These are phyloP conservation scores for Clamator glandarius DNA, from an alignment of 2,797 vertebrate species.

Conservation along the genomic window DNA sequence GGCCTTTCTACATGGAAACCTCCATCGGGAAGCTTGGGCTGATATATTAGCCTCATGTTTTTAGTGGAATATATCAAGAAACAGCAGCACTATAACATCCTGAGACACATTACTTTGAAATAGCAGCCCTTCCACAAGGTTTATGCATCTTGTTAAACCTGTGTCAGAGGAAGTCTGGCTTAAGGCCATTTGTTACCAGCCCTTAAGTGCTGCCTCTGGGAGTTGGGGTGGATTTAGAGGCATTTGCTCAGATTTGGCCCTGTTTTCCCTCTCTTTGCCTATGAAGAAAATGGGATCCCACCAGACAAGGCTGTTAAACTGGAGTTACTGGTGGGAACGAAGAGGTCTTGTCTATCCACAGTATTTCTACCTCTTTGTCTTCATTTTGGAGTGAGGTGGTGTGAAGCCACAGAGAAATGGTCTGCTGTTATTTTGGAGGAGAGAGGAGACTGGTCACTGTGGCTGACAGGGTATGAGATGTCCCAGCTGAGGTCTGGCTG, in stretches of 20 bases:
- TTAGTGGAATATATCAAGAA: background rate
- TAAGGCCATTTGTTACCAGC: background rate
- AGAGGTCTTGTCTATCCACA: background rate
- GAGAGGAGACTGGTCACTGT: background rate
- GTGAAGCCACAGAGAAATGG: accelerated
- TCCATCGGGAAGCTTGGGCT: background rate
- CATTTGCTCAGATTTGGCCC: background rate
- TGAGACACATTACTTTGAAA: background rate
- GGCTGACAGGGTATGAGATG: background rate
- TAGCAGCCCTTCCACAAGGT: background rate
- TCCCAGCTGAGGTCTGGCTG: background rate
- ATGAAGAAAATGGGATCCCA: background rate
- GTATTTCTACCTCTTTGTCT: background rate
- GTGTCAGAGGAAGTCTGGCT: background rate
- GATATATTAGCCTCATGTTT: background rate
- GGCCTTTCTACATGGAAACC: background rate
- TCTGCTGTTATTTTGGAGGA: background rate
- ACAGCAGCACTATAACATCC: background rate
- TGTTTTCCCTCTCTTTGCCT: background rate
- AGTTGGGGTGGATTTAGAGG: background rate
- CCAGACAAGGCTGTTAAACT: background rate
- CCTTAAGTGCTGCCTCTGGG: background rate
- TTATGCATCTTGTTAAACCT: background rate
- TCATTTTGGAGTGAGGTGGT: background rate
- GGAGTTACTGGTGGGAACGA: background rate